Conservation (phyloP, 2,797 vertebrate genomes). For the Spinibarbus caldwelli region DNA sequence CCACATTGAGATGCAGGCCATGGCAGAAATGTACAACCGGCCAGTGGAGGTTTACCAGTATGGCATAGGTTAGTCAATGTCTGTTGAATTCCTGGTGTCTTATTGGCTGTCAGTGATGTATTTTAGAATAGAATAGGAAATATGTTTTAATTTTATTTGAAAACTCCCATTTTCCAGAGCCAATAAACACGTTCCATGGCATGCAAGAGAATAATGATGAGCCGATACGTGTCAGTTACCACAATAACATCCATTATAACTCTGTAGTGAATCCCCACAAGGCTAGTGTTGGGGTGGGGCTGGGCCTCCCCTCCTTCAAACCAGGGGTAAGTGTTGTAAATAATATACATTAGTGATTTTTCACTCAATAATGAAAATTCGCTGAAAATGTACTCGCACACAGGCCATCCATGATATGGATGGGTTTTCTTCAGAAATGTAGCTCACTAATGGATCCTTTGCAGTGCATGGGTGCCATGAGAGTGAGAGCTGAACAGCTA, state of each 20-base stretch:
- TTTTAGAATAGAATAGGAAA: neutral
- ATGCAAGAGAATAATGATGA: constrained; percentile 94
- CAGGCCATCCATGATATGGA: neutral
- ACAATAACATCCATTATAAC: constrained; percentile 96
- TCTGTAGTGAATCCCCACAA: constrained; percentile 95
- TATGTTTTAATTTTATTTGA: neutral
- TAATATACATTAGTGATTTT: neutral
- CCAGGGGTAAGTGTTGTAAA: constrained; percentile 82
- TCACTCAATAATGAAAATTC: neutral
- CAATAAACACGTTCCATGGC: constrained; percentile 94
- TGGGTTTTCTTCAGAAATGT: neutral
- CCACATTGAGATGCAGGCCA: constrained; percentile 96
- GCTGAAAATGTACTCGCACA: neutral
- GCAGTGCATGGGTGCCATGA: neutral
- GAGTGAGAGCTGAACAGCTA: neutral
- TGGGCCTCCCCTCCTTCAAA: constrained; percentile 91
- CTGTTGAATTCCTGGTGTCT: neutral
- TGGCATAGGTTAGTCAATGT: constrained; percentile 81
- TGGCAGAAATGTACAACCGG: constrained; percentile 95
- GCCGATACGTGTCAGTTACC: constrained; percentile 94
- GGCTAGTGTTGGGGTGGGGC: constrained; percentile 91
- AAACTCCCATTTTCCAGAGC: constrained; percentile 72
- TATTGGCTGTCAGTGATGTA: neutral
- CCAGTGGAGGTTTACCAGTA: constrained; percentile 94
- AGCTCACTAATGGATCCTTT: neutral